phyloP scores from a whole-genome alignment of 2,113 vertebrate species.

The Stegastes partitus region DNA sequence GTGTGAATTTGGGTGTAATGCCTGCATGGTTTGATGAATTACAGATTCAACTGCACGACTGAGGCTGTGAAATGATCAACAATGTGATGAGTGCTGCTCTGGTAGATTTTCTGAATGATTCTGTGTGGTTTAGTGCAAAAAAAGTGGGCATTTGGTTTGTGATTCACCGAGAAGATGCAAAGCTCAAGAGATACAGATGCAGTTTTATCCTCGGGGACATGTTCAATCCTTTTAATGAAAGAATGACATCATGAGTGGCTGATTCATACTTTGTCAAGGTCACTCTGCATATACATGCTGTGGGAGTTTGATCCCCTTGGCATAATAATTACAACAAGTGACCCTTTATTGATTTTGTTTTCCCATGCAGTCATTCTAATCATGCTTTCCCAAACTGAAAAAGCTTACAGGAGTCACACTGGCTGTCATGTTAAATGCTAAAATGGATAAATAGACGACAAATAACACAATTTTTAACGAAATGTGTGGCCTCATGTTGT shows the following conservation, averaged over 20 bases:
- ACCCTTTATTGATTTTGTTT: neutral
- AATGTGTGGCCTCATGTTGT: too few relatives aligned
- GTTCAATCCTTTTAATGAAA: neutral
- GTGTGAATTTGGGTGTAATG: constrained; percentile 5
- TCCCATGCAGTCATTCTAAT: neutral
- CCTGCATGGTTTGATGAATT: constrained; percentile 15
- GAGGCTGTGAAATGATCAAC: neutral
- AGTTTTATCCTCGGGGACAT: neutral
- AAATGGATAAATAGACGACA: neutral
- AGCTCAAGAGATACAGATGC: neutral
- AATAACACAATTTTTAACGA: too few relatives aligned
- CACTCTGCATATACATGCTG: neutral
- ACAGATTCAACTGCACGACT: neutral
- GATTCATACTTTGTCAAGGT: constrained; percentile 15
- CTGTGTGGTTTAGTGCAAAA: neutral
- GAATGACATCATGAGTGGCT: neutral
- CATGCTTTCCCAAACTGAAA: constrained; percentile 4
- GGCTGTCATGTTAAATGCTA: neutral
- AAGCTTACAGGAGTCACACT: neutral
- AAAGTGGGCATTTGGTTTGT: neutral
- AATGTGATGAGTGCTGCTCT: neutral
- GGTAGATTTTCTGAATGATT: neutral
- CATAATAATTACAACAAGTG: neutral
- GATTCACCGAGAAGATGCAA: neutral
- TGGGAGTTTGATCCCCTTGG: neutral